These are phyloP conservation scores for Otis tarda DNA, from an alignment of 2,113 vertebrate species.

Conservation along the genomic window DNA sequence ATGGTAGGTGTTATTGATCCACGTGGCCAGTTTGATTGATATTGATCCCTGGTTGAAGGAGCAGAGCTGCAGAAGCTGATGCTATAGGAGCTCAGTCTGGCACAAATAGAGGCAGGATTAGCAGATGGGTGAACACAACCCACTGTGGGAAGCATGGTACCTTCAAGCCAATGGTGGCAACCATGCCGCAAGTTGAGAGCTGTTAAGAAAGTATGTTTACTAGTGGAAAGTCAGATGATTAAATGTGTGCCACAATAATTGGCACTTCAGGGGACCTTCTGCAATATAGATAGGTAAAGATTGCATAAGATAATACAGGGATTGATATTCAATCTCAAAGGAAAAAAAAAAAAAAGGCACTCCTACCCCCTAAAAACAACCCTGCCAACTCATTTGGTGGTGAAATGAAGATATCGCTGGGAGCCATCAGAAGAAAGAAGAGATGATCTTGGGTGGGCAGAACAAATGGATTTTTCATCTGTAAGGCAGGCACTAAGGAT, in stretches of 20 bases:
- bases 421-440: not conserved
- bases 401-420: not conserved
- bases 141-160: not conserved
- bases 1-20: not conserved
- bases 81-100: not conserved
- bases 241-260: not conserved
- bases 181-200: accelerated
- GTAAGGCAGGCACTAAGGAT: not conserved
- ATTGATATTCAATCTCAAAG: not conserved
- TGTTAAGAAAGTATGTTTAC: not conserved
- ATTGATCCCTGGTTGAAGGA: not conserved
- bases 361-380: not conserved
- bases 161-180: not conserved
- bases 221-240: not conserved
- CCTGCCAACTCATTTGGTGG: not conserved
- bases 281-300: not conserved
- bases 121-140: not conserved
- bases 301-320: not conserved
- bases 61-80: not conserved
- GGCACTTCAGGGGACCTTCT: not conserved
- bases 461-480: not conserved
- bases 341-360: too few relatives aligned
- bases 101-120: not conserved
- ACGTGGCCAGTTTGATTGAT: too few relatives aligned
- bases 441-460: not conserved